phyloP scores from a whole-genome alignment of 1,140 invertebrate species.

The Apis dorsata region DNA sequence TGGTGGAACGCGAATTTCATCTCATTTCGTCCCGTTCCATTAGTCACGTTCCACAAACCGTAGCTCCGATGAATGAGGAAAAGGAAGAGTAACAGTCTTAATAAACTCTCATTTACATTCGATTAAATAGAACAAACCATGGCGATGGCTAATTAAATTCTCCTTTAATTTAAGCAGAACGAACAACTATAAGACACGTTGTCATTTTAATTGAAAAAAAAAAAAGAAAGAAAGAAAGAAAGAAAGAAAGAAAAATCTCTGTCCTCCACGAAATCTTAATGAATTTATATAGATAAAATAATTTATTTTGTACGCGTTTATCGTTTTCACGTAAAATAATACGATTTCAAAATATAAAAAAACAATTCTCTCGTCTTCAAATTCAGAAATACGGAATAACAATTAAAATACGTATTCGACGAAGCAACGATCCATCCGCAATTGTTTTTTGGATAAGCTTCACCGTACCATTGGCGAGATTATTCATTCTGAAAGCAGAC shows the following conservation, averaged over 20 bases:
- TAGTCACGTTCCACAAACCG: slow-evolving; percentile 29
- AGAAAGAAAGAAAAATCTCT: no score
- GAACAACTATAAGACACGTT: background rate
- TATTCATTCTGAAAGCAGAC: background rate
- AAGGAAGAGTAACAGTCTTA: slow-evolving; percentile 4
- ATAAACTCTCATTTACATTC: slow-evolving; percentile 38
- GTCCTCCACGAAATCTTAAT: no score
- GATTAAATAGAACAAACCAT: slow-evolving; percentile 8
- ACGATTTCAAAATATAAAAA: no score
- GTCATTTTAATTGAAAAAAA: background rate
- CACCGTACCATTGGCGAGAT: background rate
- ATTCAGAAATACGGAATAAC: no score
- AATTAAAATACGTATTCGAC: no score
- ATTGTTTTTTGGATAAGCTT: background rate
- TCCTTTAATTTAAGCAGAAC: background rate
- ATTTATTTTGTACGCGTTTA: no score
- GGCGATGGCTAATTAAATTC: background rate
- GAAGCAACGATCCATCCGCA: no score
- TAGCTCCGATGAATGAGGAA: background rate
- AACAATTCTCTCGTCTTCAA: no score
- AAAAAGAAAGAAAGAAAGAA: rapidly evolving
- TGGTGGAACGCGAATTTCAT: slow-evolving; percentile 32
- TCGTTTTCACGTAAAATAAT: no score
- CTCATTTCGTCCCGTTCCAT: slow-evolving; percentile 42
- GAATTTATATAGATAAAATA: no score